Base-by-base conservation (phyloP, 1,140 invertebrate genomes). In the Arion vulgaris region DNA sequence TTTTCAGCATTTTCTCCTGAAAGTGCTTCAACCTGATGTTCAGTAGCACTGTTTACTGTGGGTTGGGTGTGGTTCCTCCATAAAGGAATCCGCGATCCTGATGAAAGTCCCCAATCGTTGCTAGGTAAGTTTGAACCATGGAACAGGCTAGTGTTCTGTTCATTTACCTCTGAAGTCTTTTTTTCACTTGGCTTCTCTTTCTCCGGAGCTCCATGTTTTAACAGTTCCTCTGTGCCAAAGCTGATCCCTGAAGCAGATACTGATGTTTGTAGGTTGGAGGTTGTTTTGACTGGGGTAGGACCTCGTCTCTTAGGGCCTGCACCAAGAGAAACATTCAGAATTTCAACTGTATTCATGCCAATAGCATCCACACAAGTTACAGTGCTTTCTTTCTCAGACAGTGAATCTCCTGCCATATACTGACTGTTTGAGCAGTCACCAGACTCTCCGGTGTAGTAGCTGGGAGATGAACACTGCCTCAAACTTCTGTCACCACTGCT, bases 221-320 rank as follows among this genome's bases (percentile, higher is more conserved):
- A 39, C 32, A 28, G 45, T 28, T 39, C n/a, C 13, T 51, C 41
- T 17, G 38, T 36, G 38, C 45, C 73, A 53, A 75, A 75, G 45
- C 73, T 75, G 45, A 51, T 75, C 1, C 41, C 45, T 41, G 71
- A 72, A n/a, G 71, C 36, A 23, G 71, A 39, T 39, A 45, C 36
- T 1, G 36, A 4, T 7, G 1, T 13, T 13, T 72, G 71, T 9
- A 38, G 71, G 36, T 38, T 72, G 71, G 5, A n/a, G 7, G 1
- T n/a, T 11, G 23, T 72, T 19, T 26, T 39, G 2, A 1, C 39
- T 41, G 36, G 17, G 28, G 17, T 41, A 19, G 13, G 1, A 15
- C 71, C 71, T 72, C 36, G 26, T n/a, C 71, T 72, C 41, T 72
- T 72, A 41, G 71, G 71, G 19, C 71, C 39, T n/a, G 26, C 41